Evolutionary conservation across 2,113 vertebrate genomes (phyloP).

Genomic region (Coryphaenoides rupestris): DNA sequence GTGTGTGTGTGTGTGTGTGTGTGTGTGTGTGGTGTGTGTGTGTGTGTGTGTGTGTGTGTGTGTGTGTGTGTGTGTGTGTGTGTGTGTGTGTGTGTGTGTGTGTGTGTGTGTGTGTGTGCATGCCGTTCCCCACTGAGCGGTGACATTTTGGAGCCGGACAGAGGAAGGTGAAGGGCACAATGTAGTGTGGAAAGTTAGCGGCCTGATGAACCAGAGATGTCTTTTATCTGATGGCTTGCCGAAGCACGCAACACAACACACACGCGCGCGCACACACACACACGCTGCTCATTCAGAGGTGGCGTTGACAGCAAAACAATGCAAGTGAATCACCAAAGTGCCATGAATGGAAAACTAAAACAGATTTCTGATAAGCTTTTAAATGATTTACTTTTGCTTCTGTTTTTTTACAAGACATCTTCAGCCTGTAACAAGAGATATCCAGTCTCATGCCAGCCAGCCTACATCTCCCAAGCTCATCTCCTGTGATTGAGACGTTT

Average conservation of each 20-base stretch:
- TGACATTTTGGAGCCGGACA: conserved; percentile 39
- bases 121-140: conserved; percentile 8
- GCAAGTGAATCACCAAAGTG: no score
- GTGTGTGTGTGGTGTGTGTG: neutral
- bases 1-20: conserved; percentile 16
- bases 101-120: conserved; percentile 1
- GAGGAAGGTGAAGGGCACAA: conserved; percentile 42
- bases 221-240: neutral
- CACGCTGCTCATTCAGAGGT: neutral
- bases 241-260: neutral
- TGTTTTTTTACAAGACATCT: no score
- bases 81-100: neutral
- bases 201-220: neutral
- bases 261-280: neutral
- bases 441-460: no score
- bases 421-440: no score
- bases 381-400: no score
- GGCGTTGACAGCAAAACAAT: no score
- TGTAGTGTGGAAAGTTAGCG: neutral
- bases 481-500: no score
- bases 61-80: neutral
- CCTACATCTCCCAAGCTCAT: no score
- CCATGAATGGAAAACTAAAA: no score
- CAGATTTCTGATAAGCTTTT: no score
- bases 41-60: neutral